Conservation (phyloP, 1,140 invertebrate genomes). For the Manduca sexta region DNA sequence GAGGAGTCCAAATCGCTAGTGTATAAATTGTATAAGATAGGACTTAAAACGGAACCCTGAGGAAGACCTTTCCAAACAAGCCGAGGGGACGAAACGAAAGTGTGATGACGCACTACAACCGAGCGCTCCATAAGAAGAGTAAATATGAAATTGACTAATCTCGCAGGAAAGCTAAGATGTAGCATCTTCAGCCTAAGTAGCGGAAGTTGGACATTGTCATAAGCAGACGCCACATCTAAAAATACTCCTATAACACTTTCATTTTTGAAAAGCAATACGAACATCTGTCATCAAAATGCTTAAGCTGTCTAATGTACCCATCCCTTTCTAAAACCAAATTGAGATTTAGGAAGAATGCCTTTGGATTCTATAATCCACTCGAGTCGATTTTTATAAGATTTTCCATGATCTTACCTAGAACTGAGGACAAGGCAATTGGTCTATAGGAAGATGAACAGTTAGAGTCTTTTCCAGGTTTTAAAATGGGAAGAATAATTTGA, state of each 20-base stretch:
- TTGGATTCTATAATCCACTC: conserved; percentile 21
- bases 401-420: conserved; percentile 22
- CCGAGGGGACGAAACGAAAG: neutral
- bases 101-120: neutral
- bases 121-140: conserved; percentile 5
- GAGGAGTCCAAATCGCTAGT: conserved; percentile 7
- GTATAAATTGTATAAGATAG: conserved; percentile 17
- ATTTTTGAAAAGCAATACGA: conserved; percentile 10
- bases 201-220: conserved; percentile 14
- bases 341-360: conserved; percentile 11
- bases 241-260: conserved; percentile 12
- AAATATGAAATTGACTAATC: conserved; percentile 5
- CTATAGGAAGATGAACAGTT: conserved; percentile 14
- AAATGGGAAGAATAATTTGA: conserved; percentile 27
- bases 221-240: conserved; percentile 12
- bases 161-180: too few species aligned
- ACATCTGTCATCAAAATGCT: conserved; percentile 20
- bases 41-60: conserved; percentile 16
- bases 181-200: too few species aligned
- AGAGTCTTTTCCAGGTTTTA: conserved; percentile 24
- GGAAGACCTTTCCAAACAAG: conserved; percentile 9
- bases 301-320: conserved; percentile 25
- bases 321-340: conserved; percentile 25
- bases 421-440: conserved; percentile 25
- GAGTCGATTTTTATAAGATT: conserved; percentile 20